These are phyloP conservation scores for Caenorhabditis japonica DNA, from an alignment of 2,888 invertebrate species.

Conservation along the genomic window DNA sequence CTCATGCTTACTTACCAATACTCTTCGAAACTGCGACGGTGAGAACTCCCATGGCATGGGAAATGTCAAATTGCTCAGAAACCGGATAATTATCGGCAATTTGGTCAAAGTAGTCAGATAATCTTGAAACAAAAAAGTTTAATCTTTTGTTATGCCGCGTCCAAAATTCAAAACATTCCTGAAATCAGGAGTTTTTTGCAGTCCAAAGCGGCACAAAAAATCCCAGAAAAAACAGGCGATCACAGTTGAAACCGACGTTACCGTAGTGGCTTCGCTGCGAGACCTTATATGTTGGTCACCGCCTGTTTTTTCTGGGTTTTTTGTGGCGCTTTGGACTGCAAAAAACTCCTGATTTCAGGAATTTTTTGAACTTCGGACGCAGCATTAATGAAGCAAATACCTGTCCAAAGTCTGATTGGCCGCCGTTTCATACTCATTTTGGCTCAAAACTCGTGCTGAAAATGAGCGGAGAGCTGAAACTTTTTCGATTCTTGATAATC, in stretches of 20 bases:
- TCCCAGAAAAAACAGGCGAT: too few species aligned
- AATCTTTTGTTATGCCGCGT: neutral
- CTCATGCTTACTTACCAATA: constrained; percentile 84
- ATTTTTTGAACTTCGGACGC: too few species aligned
- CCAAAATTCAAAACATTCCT: neutral
- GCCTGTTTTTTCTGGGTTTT: too few species aligned
- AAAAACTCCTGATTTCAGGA: too few species aligned
- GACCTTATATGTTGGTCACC: too few species aligned
- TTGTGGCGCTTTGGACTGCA: too few species aligned
- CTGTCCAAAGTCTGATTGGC: constrained; percentile 57
- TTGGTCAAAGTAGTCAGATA: constrained; percentile 64
- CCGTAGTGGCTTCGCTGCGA: too few species aligned
- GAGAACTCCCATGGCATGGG: constrained; percentile 75
- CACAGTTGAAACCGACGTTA: too few species aligned
- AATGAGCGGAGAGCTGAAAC: constrained; percentile 2
- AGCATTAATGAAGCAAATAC: constrained; percentile 10
- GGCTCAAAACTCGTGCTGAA: constrained; percentile 25
- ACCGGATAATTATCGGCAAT: constrained; percentile 65
- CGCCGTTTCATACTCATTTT: constrained; percentile 57
- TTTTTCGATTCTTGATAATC: neutral
- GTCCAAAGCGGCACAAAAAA: too few species aligned
- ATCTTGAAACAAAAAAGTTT: constrained; percentile 7
- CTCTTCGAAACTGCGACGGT: constrained; percentile 78
- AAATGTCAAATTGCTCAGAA: constrained; percentile 76
- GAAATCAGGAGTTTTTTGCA: too few species aligned